Base-by-base conservation (phyloP, 1,140 invertebrate species). In the Zophobas morio region DNA sequence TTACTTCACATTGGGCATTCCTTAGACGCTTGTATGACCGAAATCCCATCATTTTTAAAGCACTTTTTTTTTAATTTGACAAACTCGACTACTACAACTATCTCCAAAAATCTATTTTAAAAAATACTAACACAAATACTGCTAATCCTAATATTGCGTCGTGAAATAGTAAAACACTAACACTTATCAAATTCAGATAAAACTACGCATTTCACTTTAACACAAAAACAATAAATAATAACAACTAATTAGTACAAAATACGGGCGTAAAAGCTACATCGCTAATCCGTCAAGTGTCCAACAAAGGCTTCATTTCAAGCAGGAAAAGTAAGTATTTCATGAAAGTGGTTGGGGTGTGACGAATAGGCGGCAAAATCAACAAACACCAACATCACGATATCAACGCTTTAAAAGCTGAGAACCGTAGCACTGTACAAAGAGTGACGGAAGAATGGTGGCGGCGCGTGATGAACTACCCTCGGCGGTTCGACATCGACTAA, bases 1-100 rank as follows among this genome's bases (percentile, higher is more conserved):
- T 84, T 76, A 90, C 86, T 83, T 90, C 89, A 81, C 87, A 88
- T 82, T 88, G 87, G 78, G 88, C 88, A 81, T 86, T 88, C 78
- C 88, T 84, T 70, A 89, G 82, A 53, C 88, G 86, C 76, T 88
- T 89, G 79, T 88, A 87, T 66, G 88, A 87, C 83, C 89, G 86
- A 81, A 88, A 85, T 71, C 88, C 88, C 82, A 89, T 87, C 88
- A 89, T 89, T 72, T 81, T 20, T 81, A 77, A 76, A 2, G 51
- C 33, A 71, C 71, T 36, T 34, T 35, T 35, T 36, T 36, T 8
- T 33, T 46, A 4, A 46, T 8, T 46, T 46, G 8, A 46, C 42
- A 54, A 32, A 54, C 8, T 54, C 34, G 33, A 54, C 35, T 54
- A 34, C 53, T 54, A 54, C 35, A 1, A 6, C 20, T 20, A 20